phyloP scores from a whole-genome alignment of 2,888 invertebrate genomes.

The Zygaena filipendulae region DNA sequence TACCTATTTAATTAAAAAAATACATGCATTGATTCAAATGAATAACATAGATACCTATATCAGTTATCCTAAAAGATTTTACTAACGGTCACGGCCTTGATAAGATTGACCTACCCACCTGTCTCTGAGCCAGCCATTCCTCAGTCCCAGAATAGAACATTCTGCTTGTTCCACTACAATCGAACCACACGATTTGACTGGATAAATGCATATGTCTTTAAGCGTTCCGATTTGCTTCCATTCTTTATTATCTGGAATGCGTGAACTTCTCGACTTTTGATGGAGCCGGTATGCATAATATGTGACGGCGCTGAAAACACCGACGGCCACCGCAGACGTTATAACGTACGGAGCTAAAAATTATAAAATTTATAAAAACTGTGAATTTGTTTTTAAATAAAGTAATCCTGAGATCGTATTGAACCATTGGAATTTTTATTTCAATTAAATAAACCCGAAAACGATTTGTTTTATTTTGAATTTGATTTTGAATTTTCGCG shows the following conservation, averaged over 20 bases:
- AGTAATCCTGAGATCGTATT: no score
- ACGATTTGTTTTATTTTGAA: no score
- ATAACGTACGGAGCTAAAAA: slow-evolving; percentile 28
- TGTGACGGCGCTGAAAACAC: slow-evolving; percentile 36
- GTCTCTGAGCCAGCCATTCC: slow-evolving; percentile 65
- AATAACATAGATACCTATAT: no score
- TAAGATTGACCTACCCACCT: slow-evolving; percentile 41
- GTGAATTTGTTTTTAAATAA: no score
- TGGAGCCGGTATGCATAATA: slow-evolving; percentile 36
- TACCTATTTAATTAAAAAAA: no score
- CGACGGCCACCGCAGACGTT: slow-evolving; percentile 31
- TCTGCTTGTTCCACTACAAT: slow-evolving; percentile 56
- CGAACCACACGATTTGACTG: slow-evolving; percentile 70
- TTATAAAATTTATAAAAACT: no score
- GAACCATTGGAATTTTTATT: no score
- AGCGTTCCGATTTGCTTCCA: slow-evolving; percentile 71
- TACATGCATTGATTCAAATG: no score
- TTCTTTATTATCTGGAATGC: slow-evolving; percentile 48
- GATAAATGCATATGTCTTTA: slow-evolving; percentile 62
- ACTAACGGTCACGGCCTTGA: no score
- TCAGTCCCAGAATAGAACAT: slow-evolving; percentile 61
- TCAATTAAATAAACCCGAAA: no score
- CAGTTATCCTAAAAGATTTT: no score
- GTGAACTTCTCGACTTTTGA: slow-evolving; percentile 20
- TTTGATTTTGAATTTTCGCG: no score